Evolutionary conservation across 64 coral and sea anemone species (phyloP).

Genomic region (Astreopora myriophthalma): DNA sequence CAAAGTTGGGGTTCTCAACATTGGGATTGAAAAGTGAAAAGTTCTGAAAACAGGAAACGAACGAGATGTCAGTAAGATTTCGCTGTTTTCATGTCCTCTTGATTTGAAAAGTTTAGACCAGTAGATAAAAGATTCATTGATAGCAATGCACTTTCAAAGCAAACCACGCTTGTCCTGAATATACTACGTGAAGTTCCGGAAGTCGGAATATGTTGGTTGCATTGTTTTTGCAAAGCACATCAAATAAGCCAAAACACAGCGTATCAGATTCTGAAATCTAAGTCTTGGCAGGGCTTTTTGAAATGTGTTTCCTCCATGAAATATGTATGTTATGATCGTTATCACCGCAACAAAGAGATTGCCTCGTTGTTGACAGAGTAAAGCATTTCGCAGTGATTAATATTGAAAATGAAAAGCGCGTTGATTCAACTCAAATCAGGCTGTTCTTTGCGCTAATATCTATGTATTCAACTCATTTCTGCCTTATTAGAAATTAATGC

Average conservation of each 20-base stretch:
- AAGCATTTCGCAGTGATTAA: slow-evolving; percentile 13
- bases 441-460: slow-evolving; percentile 43
- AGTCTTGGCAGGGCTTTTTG: background rate
- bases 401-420: slow-evolving; percentile 37
- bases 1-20: background rate
- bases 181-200: background rate
- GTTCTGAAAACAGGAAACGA: slow-evolving; percentile 28
- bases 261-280: slow-evolving; percentile 44
- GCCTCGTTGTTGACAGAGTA: slow-evolving; percentile 22
- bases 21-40: background rate
- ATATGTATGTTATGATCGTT: slow-evolving; percentile 41
- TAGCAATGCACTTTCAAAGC: background rate
- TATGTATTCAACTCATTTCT: slow-evolving; percentile 52
- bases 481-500: slow-evolving; percentile 49
- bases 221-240: slow-evolving; percentile 39
- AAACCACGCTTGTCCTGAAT: background rate
- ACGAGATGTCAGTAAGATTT: slow-evolving; percentile 36
- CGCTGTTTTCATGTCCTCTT: slow-evolving; percentile 26
- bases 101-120: slow-evolving; percentile 32
- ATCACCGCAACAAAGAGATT: slow-evolving; percentile 23
- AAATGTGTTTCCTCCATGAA: slow-evolving; percentile 50
- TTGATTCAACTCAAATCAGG: slow-evolving; percentile 20
- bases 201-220: background rate
- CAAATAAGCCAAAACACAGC: slow-evolving; percentile 35
- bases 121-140: slow-evolving; percentile 30